Evolutionary conservation across 2,113 vertebrate genomes (phyloP).

Genomic region (Muntiacus reevesi): DNA sequence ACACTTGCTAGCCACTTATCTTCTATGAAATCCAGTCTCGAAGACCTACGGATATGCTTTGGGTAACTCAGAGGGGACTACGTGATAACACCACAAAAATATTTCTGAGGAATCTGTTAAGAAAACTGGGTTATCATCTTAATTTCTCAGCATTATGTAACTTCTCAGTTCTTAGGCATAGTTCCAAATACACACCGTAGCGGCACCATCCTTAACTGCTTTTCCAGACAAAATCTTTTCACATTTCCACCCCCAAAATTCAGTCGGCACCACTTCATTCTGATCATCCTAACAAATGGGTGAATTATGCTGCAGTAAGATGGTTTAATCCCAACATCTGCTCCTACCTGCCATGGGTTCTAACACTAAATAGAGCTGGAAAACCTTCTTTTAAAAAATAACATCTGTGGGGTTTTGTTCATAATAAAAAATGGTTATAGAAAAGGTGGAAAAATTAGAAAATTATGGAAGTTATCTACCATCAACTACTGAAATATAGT

Average conservation of each 20-base stretch:
- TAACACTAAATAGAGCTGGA: background rate
- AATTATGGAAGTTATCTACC: background rate
- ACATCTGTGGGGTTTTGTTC: background rate
- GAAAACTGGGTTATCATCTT: background rate
- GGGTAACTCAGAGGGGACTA: background rate
- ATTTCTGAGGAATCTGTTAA: background rate
- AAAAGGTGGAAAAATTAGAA: background rate
- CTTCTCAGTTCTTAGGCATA: background rate
- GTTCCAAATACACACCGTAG: background rate
- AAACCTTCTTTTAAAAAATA: background rate
- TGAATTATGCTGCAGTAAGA: background rate
- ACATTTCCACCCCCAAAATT: slow-evolving; percentile 11
- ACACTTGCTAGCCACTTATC: no score
- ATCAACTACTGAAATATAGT: background rate
- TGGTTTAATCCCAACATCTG: background rate
- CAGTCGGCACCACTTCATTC: background rate
- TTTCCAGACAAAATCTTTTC: slow-evolving; percentile 45
- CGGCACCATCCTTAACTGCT: slow-evolving; percentile 16
- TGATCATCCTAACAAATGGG: background rate
- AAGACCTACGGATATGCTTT: background rate
- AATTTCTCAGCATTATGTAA: background rate
- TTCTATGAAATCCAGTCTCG: background rate
- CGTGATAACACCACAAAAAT: background rate
- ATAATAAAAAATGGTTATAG: background rate
- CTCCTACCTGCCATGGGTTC: background rate